Percentiles rank a stretch among this genome's conserved stretches.
Conservation (phyloP, 2,113 vertebrate genomes). For the Leucosticte australis region DNA sequence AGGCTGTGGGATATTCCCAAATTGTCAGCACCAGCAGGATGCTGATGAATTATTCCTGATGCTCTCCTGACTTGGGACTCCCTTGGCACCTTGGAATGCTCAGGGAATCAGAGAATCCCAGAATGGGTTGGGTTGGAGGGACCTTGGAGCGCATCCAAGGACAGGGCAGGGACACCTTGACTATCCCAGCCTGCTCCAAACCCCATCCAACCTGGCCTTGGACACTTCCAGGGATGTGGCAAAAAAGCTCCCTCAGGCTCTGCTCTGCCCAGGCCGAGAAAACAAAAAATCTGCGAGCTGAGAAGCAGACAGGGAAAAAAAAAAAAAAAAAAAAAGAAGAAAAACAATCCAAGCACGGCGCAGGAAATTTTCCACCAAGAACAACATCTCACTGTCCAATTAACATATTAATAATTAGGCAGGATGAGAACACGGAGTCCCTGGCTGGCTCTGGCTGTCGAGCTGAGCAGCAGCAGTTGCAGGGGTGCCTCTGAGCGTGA, state of each 20-base stretch:
- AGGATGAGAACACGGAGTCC: not conserved
- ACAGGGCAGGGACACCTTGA: not conserved
- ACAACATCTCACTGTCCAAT: not conserved
- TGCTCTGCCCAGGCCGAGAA: not conserved
- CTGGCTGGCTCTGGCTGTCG: not conserved
- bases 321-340: too few relatives aligned
- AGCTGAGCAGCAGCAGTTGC: not conserved
- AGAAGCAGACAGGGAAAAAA: not conserved
- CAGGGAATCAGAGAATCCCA: not conserved
- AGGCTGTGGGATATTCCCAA: not conserved
- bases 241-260: not conserved
- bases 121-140: not conserved
- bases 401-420: conserved; percentile 52
- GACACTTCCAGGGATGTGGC: not conserved
- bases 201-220: not conserved
- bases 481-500: not conserved
- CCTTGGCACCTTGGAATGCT: not conserved
- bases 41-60: not conserved
- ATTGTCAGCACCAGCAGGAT: fast-evolving
- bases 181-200: not conserved
- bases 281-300: fast-evolving
- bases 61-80: fast-evolving
- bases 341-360: not conserved
- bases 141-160: not conserved
- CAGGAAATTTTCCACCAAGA: not conserved